Evolutionary conservation across 1,140 invertebrate genomes (phyloP), one percentile per base, ranked within the genome.

Genomic region (Calosoma granatense): DNA sequence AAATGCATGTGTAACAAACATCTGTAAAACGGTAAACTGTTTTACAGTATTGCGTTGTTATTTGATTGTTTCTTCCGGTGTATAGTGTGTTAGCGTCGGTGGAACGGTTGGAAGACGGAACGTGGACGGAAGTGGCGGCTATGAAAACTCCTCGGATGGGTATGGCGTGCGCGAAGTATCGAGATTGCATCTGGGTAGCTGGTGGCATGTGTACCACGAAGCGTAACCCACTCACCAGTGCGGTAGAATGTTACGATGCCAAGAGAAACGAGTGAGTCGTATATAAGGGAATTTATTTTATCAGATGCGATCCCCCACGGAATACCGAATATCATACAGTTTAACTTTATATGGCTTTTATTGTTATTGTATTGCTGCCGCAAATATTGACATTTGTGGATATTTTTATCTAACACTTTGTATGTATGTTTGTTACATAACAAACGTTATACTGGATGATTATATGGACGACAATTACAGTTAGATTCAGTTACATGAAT

Each of bases 161-260:
- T 1, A 70, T 75, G 12, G 79, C 78, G 1, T 72, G 72, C 41
- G 67, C 74, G 39, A 80, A 80, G 62, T 81, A 79, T 67, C 68
- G 73, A 23, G 76, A 81, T 63, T 75, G 76, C 57, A 81, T 83
- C 64, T 84, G 81, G 81, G 79, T 81, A 23, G 80, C 79, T n/a
- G 81, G 81, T 54, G 81, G 81, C 20, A 79, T 82, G 76, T 79
- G 76, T 26, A 77, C 74, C 51, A 75, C 76, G 55, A 74, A 73
- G 64, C 74, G 73, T 23, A 67, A 72, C n/a, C 72, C 75, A 0
- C 70, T 81, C 22, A 72, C 72, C 47, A 74, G 70, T 57, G 72
- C 74, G 20, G 78, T 83, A 2, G 81, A 82, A 60, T 81, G 78
- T 67, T 83, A 81, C 62, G 79, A 82, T 64, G 74, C 77, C 0